These are phyloP conservation scores for Lates calcarifer DNA, from an alignment of 2,113 vertebrate genomes.

Conservation along the genomic window DNA sequence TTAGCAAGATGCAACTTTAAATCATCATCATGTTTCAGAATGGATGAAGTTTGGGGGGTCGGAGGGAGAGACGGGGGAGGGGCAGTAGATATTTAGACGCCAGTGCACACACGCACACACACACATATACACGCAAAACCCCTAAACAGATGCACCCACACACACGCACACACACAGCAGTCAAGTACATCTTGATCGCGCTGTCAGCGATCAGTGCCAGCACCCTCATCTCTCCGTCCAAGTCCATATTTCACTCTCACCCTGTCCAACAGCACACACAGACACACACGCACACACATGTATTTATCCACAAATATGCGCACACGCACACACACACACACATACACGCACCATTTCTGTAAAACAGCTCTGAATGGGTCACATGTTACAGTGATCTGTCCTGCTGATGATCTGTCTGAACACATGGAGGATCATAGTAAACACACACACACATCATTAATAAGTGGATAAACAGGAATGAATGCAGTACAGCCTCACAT, in stretches of 20 bases:
- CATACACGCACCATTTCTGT: slow-evolving; percentile 3
- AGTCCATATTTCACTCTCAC: slow-evolving; percentile 77
- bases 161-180: slow-evolving; percentile 74
- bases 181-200: slow-evolving; percentile 92
- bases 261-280: slow-evolving; percentile 54
- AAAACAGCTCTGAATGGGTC: slow-evolving; percentile 39
- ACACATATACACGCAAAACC: slow-evolving; percentile 62
- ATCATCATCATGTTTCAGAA: slow-evolving; percentile 56
- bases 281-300: slow-evolving; percentile 31
- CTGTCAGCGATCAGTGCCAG: slow-evolving; percentile 85
- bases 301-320: slow-evolving; percentile 40
- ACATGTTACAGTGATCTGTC: slow-evolving; percentile 44
- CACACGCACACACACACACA: slow-evolving; percentile 5
- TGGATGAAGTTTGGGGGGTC: slow-evolving; percentile 45
- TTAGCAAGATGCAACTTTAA: slow-evolving; percentile 84
- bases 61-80: slow-evolving; percentile 9
- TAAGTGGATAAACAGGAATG: slow-evolving; percentile 41
- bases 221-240: slow-evolving; percentile 65
- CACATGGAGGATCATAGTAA: slow-evolving; percentile 35
- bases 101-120: slow-evolving; percentile 38
- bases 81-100: slow-evolving; percentile 65
- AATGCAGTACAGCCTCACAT: background rate
- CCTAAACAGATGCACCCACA: slow-evolving; percentile 65
- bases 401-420: slow-evolving; percentile 54
- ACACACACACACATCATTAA: slow-evolving; percentile 53